Base-by-base conservation (phyloP, 2,113 vertebrate species). In the Anolis carolinensis region DNA sequence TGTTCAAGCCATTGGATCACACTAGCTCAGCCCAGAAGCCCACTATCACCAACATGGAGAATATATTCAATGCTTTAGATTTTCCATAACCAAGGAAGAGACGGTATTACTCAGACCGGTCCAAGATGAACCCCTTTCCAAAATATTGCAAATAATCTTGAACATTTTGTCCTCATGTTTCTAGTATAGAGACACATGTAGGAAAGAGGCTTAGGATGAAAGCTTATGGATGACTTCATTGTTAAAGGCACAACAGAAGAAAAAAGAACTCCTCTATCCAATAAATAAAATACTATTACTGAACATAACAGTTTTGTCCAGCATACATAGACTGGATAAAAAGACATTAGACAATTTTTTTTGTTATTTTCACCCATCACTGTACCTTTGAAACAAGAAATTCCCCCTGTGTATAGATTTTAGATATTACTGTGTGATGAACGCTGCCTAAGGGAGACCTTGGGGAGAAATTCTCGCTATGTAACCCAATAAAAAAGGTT, bases 381-480 rank as follows among this genome's bases (percentile, higher is more conserved):
- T 44, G 39, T 44, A 44, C 39, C 5, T 84, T 21, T 86, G 74
- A 85, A 92, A 84, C 8, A 81, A 14, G 63, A 86, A 89, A 89
- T 65, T 7, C 2, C 32, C 8, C 1, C 13, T 59, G 50, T 30
- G 50, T 3, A 6, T 6, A 82, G 23, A 72, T 50, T 86, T 82
- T 73, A 88, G 74, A 89, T 86, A 48, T 39, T 62, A 87, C 79
- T 82, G 0, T 87, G 6, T 39, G 77, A n/a, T 84, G 84, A 90
- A 73, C 89, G 85, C 88, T 89, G 81, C 82, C 87, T 88, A 67
- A 88, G 71, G 48, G 89, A 25, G 82, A 86, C 48, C 92, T 87
- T 81, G 90, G 72, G 1, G 78, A 39, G 86, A 89, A 86, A 91
- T 86, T 84, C 86, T 91, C 91, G 78, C 72, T 79, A 67, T 90